Evolutionary conservation across 2,797 vertebrate species (phyloP).

Genomic region (Ctenopoma multispine): DNA sequence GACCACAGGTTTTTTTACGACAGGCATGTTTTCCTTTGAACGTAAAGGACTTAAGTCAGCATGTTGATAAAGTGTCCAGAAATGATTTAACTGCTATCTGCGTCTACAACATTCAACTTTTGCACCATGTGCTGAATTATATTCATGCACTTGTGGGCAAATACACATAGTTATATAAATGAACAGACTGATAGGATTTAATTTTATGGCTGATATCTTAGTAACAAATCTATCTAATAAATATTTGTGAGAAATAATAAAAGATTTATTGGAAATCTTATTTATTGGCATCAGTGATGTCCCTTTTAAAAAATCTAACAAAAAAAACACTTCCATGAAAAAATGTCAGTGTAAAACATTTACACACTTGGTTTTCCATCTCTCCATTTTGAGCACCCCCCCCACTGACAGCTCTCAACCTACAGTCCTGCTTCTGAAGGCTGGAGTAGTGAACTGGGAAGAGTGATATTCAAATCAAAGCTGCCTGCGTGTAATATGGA

Average conservation of each 20-base stretch:
- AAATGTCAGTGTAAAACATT: conserved; percentile 57
- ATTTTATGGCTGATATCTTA: not conserved
- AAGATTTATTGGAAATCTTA: not conserved
- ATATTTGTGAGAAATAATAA: not conserved
- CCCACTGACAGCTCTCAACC: conserved; percentile 75
- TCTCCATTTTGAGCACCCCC: conserved; percentile 58
- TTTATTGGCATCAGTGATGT: no score
- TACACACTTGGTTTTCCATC: conserved; percentile 52
- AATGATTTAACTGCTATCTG: conserved; percentile 22
- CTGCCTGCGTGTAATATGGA: conserved; percentile 64
- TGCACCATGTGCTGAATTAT: conserved; percentile 1
- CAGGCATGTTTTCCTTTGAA: not conserved
- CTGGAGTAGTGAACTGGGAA: conserved; percentile 64
- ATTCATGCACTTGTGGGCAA: conserved; percentile 16
- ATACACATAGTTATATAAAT: not conserved
- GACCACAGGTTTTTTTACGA: no score
- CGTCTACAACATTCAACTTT: not conserved
- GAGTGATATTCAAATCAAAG: conserved; percentile 77
- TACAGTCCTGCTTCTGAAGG: conserved; percentile 66
- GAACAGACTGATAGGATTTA: not conserved
- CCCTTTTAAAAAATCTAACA: no score
- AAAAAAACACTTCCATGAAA: no score
- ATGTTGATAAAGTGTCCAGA: conserved; percentile 22
- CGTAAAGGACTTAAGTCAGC: not conserved
- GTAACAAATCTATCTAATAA: not conserved